These are phyloP conservation scores for Drosophila setosimentum DNA, from an alignment of 2,888 invertebrate species.

Conservation along the genomic window DNA sequence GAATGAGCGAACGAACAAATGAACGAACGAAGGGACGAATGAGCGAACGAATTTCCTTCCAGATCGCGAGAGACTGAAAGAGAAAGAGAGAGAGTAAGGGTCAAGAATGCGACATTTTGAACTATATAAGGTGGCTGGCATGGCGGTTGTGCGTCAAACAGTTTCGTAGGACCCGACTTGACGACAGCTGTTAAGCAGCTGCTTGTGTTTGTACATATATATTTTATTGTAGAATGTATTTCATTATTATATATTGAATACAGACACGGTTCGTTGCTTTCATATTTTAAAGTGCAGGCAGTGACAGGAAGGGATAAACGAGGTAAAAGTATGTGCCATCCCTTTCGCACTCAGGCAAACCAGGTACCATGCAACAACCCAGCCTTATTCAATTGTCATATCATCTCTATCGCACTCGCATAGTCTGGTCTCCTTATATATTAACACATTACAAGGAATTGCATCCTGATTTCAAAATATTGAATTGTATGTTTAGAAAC, in stretches of 20 bases:
- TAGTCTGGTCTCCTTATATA: background rate
- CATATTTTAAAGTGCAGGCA: background rate
- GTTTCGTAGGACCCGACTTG: background rate
- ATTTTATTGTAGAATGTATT: background rate
- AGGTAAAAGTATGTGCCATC: background rate
- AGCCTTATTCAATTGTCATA: background rate
- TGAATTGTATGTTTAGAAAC: too few relatives aligned
- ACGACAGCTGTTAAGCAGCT: background rate
- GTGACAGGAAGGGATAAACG: background rate
- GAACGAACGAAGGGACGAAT: accelerated
- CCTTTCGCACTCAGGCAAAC: background rate
- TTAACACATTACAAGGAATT: too few relatives aligned
- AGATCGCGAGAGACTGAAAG: background rate
- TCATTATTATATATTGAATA: background rate
- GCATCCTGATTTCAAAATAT: too few relatives aligned
- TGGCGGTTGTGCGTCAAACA: background rate
- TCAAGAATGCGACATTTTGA: background rate
- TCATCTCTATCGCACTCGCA: background rate
- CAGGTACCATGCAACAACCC: background rate
- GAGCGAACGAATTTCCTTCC: background rate
- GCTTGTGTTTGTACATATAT: background rate
- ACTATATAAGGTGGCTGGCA: background rate
- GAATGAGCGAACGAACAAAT: background rate
- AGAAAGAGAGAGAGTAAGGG: background rate
- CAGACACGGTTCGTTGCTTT: background rate